Base-by-base conservation (phyloP, 2,113 vertebrate species). In the Petrocephalus zakoni region DNA sequence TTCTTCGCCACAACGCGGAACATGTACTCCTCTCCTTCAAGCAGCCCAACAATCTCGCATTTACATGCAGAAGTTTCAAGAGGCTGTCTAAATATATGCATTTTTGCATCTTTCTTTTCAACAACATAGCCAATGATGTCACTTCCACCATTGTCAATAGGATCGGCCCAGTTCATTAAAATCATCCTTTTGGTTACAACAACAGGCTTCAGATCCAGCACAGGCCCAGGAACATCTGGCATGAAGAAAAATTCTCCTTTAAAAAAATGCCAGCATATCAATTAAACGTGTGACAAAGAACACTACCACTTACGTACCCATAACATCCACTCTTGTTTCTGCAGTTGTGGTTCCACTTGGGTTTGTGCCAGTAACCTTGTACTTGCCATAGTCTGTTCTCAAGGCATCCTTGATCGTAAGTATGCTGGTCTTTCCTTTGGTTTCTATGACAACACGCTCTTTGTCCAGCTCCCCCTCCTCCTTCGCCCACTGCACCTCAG, bases 1-100 rank as follows among this genome's bases (percentile, higher is more conserved):
- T 99, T 99, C 91, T 97, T 97, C 90, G 98, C 97, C 4, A 97
- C 90, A 89, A 99, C 97, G 90, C 97, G 97, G 94, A 99, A 98
- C 93, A 96, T 97, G 19, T 99, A 99, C 89, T 99, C 96, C 90
- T 99, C 97, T 0, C 96, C 97, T 89, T 95, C 95, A 91, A 99
- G 92, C 88, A 99, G 96, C 89, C 96, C 97, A 56, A 96, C 97
- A 90, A 99, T 95, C 87, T 99, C 98, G 91, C 97, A 99, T 93
- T 97, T 99, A 81, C 97, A 99, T 92, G 96, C 95, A 0, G 97
- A 97, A 0, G 95, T 97, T 89, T 99, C 98, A 1, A 99, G 90
- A 85, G 98, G 96, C 87, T 97, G 96, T 91, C 98, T 97, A 97
- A 97, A 99, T 6, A 97, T 97, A 78, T 99, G 97, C 97, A 97